These are phyloP conservation scores for Sandelia bainsii DNA, from an alignment of 2,797 vertebrate genomes.

Conservation along the genomic window DNA sequence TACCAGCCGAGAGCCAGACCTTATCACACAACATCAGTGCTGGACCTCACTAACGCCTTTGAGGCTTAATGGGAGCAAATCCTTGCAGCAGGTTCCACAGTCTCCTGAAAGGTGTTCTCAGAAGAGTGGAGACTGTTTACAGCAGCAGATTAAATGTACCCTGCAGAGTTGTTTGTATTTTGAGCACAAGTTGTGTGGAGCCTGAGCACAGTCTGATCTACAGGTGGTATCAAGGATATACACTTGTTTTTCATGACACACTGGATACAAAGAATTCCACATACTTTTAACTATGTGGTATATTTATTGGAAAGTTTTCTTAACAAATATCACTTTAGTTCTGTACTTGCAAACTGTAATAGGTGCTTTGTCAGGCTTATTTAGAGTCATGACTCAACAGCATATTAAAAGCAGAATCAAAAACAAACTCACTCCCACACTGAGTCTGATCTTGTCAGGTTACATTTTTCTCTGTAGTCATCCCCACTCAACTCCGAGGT, in stretches of 20 bases:
- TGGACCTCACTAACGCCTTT: background rate
- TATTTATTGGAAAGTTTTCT: background rate
- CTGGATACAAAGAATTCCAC: background rate
- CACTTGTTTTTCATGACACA: background rate
- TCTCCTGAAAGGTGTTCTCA: background rate
- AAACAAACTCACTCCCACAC: slow-evolving; percentile 18
- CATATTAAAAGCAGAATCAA: slow-evolving; percentile 14
- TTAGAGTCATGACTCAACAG: background rate
- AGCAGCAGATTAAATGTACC: background rate
- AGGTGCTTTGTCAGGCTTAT: background rate
- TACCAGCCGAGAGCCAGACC: background rate
- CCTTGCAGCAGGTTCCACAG: background rate
- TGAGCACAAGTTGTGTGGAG: too few relatives aligned
- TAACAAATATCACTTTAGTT: background rate
- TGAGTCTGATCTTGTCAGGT: slow-evolving; percentile 50
- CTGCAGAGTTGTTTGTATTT: too few relatives aligned
- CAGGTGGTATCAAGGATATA: background rate
- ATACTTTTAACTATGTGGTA: background rate
- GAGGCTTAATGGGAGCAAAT: background rate
- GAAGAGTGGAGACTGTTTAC: background rate
- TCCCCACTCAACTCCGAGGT: slow-evolving; percentile 17
- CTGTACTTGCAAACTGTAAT: background rate
- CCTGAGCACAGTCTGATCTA: background rate
- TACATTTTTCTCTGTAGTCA: slow-evolving; percentile 59
- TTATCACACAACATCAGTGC: background rate